Base-by-base conservation (phyloP, 2,113 vertebrate genomes). In the Notothenia coriiceps region DNA sequence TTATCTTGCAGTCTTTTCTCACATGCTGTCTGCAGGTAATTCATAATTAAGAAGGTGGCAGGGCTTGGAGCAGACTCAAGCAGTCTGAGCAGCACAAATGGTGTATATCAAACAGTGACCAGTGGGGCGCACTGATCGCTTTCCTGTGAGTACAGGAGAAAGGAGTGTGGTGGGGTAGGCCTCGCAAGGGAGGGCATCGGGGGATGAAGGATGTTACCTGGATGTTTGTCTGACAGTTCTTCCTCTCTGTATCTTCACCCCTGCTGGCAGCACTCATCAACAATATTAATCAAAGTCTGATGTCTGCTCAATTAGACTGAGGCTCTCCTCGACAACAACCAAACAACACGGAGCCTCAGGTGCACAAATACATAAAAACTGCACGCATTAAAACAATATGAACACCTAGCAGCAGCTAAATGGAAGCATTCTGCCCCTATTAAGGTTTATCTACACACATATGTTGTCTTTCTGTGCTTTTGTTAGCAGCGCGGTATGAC, bases 281-380 rank as follows among this genome's bases (percentile, higher is more conserved):
- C 88, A 91, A 86, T 90, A 92, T 91, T 91, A 90, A 93, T 93
- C 92, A 92, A 89, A 90, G 88, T 89, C 92, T 85, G 85, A 86
- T 88, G 80, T 70, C 79, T 78, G 83, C 81, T 84, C 88, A 91
- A 91, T 93, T 91, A 92, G 80, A 88, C 62, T 17, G 4, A 70
- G 80, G 65, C 75, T 88, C 74, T 18, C 69, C 83, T 83, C 77
- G 6, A 86, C 88, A 83, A 83, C 88, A 86, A 65, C 82, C 76
- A 81, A 81, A 89, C 83, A 80, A 65, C 68, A 73, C 33, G 2
- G 46, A 84, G 79, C 87, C 85, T 87, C 84, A 55, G 84, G 79
- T 79, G 86, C 82, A 57, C 72, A 77, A 55, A 74, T 50, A 82
- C 35, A 40, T 40, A 40, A 40, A 40, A 40, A 40, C 35, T 49